A percentile compares a stretch with the other conserved stretches of the same genome.
Evolutionary conservation across 2,888 invertebrate species (phyloP).

Genomic region (Hylaea fasciaria): DNA sequence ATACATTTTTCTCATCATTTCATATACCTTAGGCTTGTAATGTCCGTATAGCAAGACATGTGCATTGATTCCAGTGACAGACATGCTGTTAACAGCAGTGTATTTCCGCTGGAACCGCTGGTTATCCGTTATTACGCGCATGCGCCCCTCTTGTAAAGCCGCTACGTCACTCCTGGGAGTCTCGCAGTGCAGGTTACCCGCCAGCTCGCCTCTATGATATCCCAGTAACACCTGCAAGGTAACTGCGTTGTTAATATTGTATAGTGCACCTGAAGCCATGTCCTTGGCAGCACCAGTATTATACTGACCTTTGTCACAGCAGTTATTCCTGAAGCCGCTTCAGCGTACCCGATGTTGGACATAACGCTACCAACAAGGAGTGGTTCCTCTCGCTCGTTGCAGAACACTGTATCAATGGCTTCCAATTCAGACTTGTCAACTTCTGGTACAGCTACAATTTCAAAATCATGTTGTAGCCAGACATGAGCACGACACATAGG

Average conservation of each 20-base stretch:
- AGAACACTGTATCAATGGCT: constrained; percentile 84
- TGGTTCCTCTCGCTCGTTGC: constrained; percentile 79
- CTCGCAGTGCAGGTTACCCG: constrained; percentile 88
- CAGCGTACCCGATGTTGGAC: constrained; percentile 67
- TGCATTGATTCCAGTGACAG: constrained; percentile 59
- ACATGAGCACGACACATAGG: neutral
- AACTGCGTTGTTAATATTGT: constrained; percentile 2
- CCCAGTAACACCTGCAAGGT: constrained; percentile 76
- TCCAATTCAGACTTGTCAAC: constrained; percentile 87
- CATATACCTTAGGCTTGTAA: constrained; percentile 58
- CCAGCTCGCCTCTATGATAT: constrained; percentile 87
- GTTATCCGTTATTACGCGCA: constrained; percentile 84
- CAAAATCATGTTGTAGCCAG: neutral
- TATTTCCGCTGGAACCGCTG: constrained; percentile 81
- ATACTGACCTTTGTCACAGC: constrained; percentile 82
- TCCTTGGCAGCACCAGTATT: neutral
- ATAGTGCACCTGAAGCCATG: no score
- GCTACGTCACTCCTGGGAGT: constrained; percentile 78
- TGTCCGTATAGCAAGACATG: constrained; percentile 60
- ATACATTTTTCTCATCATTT: neutral
- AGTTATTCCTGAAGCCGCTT: constrained; percentile 74
- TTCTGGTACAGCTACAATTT: constrained; percentile 66
- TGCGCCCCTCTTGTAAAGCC: constrained; percentile 77
- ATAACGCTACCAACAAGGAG: constrained; percentile 80
- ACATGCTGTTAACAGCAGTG: constrained; percentile 60